Conservation (phyloP, 2,797 vertebrate species). For the Mus minutoides region DNA sequence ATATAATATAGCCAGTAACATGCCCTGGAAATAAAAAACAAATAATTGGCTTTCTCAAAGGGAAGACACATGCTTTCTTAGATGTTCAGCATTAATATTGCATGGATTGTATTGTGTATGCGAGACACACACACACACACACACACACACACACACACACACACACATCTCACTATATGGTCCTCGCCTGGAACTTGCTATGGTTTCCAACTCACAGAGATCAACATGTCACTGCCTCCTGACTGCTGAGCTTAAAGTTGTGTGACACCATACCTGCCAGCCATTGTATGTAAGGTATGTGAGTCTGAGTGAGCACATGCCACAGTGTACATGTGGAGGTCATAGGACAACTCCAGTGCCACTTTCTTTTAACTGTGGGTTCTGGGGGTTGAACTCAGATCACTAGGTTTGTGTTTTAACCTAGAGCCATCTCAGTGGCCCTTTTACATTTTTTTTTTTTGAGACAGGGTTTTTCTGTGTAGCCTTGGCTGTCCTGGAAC, state of each 20-base stretch:
- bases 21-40: neutral
- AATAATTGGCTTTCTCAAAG: neutral
- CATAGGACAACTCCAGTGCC: neutral
- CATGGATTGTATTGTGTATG: neutral
- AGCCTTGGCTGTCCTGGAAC: too few relatives aligned
- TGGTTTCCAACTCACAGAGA: neutral
- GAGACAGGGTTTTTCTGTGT: too few relatives aligned
- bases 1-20: neutral
- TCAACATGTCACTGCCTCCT: neutral
- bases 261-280: neutral
- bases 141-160: neutral
- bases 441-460: neutral
- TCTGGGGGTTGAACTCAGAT: neutral
- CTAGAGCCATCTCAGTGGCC: neutral
- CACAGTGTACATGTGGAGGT: neutral
- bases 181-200: neutral
- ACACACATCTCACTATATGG: neutral
- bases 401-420: neutral
- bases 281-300: neutral
- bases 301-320: neutral
- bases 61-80: neutral
- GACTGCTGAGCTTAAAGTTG: neutral
- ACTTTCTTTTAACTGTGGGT: neutral
- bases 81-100: fast-evolving
- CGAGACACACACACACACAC: neutral